Percentiles rank a stretch among this genome's conserved stretches.
phyloP scores from a whole-genome alignment of 2,797 vertebrate species.

The Brachymystax lenok region DNA sequence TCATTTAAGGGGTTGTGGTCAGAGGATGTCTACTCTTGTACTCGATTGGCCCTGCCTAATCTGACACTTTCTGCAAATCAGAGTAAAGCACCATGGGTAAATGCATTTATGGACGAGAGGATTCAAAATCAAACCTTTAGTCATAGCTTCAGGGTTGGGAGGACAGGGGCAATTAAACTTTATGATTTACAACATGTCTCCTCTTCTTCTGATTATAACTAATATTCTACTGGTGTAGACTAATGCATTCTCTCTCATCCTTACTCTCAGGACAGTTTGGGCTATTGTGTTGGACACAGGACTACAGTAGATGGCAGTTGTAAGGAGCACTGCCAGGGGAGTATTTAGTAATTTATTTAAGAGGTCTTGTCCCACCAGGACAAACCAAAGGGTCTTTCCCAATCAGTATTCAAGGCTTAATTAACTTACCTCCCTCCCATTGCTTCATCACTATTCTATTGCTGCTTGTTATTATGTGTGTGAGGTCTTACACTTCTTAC shows the following conservation, averaged over 20 bases:
- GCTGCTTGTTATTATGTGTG: not conserved
- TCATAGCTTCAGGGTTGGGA: not conserved
- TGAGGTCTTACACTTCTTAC: not conserved
- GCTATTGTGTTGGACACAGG: constrained; percentile 23
- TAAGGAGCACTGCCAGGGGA: constrained; percentile 27
- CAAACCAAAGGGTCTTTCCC: not conserved
- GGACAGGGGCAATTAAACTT: not conserved
- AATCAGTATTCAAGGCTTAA: not conserved
- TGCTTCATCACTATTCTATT: too few species aligned
- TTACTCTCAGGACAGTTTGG: not conserved
- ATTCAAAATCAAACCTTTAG: not conserved
- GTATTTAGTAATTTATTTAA: constrained; percentile 17
- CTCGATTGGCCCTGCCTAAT: not conserved
- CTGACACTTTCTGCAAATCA: not conserved
- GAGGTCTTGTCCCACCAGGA: constrained; percentile 34
- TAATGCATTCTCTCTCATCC: not conserved
- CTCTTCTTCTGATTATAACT: not conserved
- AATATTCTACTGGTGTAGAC: not conserved
- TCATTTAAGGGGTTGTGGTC: not conserved
- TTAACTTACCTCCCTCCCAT: too few species aligned
- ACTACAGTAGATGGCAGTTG: constrained; percentile 23
- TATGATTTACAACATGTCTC: not conserved
- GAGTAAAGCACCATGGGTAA: not conserved
- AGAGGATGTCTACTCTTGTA: not conserved
- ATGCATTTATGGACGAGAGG: not conserved